Base-by-base conservation (phyloP, 2,797 vertebrate genomes). In the Pagetopsis macropterus region DNA sequence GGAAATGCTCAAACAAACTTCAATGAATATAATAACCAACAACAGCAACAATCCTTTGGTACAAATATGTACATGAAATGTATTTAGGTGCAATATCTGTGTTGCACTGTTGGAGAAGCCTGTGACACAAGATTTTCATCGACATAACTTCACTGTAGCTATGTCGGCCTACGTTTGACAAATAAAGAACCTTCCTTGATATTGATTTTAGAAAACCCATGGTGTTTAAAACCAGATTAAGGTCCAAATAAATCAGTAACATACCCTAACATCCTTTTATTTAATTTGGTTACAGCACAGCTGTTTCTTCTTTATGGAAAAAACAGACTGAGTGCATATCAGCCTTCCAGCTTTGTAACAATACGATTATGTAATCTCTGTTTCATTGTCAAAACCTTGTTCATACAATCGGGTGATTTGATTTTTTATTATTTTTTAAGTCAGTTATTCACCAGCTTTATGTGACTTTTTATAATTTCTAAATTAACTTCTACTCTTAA, bases 261-360 rank as follows among this genome's bases (percentile, higher is more conserved):
- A 52, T 11, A 45, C 52, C 54, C 27, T 45, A 63, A 55, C 31
- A 45, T 58, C 15, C 27, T 82, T 79, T 52, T 44, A 45, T 83
- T 40, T 46, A 13, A 45, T 55, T 68, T 75, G 44, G 66, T 41
- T 63, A 51, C 13, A 0, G 60, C 4, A 21, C 40, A 49, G 23
- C 15, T 6, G 19, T 63, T 67, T 79, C 8, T 45, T 55, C 59
- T 67, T 49, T n/a, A 75, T 45, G 52, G 13, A n/a, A 9, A 44
- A 49, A 63, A 9, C 10, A 27, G 21, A 44, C 60, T 60, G 41
- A 76, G 59, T 44, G 21, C 37, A 19, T 1, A 31, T 33, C 6
- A 63, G 71, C 55, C 23, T 46, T 58, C 13, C n/a, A 54, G 31
- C 55, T 33, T 72, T 52, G 21, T 33, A 50, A 19, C 57, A 19